Evolutionary conservation across 2,888 invertebrate species (phyloP).

Genomic region (Lasioglossum calceatum): DNA sequence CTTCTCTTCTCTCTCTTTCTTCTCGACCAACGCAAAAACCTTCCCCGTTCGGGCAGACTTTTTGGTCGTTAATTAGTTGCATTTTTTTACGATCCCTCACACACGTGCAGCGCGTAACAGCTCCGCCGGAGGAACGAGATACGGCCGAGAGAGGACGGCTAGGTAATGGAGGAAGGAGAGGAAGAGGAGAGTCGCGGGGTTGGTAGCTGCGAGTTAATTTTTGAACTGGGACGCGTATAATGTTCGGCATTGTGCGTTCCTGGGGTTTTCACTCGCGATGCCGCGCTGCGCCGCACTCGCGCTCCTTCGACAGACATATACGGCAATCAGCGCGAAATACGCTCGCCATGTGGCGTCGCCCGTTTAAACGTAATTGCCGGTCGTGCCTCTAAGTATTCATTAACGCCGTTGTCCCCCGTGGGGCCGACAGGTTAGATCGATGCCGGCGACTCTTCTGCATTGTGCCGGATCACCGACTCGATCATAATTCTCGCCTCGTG

Average conservation of each 20-base stretch:
- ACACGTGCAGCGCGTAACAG: conserved; percentile 18
- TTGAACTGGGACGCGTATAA: conserved; percentile 62
- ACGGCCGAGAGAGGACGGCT: conserved; percentile 24
- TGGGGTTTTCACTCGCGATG: conserved; percentile 7
- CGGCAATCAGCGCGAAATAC: conserved; percentile 59
- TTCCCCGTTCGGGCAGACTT: conserved; percentile 59
- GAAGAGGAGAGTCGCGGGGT: conserved; percentile 40
- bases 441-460: conserved; percentile 41
- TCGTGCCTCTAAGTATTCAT: conserved; percentile 69
- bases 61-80: conserved; percentile 78
- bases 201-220: conserved; percentile 56
- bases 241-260: conserved; percentile 61
- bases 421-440: conserved; percentile 44
- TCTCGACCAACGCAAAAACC: conserved; percentile 56
- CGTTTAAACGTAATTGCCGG: conserved; percentile 35
- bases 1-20: not conserved
- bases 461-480: conserved; percentile 49
- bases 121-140: conserved; percentile 22
- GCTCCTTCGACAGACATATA: conserved; percentile 25
- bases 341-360: conserved; percentile 59
- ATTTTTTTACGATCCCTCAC: conserved; percentile 73
- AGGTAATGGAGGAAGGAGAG: conserved; percentile 42
- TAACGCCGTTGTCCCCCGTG: conserved; percentile 63
- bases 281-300: not conserved
- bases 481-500: conserved; percentile 38